These are phyloP conservation scores for Cheirogaleus major DNA, from an alignment of 2,797 vertebrate species.

Conservation along the genomic window DNA sequence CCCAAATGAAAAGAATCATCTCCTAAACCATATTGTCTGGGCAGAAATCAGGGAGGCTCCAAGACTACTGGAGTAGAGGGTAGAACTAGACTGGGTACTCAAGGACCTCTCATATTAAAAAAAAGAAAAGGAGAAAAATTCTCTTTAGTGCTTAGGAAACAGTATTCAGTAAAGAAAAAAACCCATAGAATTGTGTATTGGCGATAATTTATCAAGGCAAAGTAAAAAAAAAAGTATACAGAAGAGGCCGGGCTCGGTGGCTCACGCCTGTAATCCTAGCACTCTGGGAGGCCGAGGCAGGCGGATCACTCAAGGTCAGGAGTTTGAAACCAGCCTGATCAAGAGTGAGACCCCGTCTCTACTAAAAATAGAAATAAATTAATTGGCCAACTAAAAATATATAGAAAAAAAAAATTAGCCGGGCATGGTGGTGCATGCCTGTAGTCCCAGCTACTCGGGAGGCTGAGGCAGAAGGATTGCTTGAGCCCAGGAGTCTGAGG, in stretches of 20 bases:
- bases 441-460: too few relatives aligned
- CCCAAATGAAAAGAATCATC: neutral
- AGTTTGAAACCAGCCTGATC: too few relatives aligned
- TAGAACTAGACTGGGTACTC: neutral
- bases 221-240: conserved; percentile 9
- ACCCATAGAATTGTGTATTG: neutral
- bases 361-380: too few relatives aligned
- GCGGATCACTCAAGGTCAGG: too few relatives aligned
- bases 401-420: too few relatives aligned
- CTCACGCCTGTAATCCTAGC: too few relatives aligned
- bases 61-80: neutral
- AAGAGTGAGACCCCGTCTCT: too few relatives aligned
- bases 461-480: too few relatives aligned
- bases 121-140: neutral
- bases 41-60: neutral
- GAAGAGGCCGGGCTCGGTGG: neutral
- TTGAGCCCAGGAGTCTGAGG: too few relatives aligned
- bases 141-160: neutral
- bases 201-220: neutral
- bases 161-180: neutral
- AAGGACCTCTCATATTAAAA: neutral
- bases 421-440: too few relatives aligned
- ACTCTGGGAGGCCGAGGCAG: too few relatives aligned
- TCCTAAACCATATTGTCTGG: neutral
- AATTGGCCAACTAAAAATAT: too few relatives aligned